phyloP scores from a whole-genome alignment of 2,113 vertebrate species.

The Ochotona curzoniae region DNA sequence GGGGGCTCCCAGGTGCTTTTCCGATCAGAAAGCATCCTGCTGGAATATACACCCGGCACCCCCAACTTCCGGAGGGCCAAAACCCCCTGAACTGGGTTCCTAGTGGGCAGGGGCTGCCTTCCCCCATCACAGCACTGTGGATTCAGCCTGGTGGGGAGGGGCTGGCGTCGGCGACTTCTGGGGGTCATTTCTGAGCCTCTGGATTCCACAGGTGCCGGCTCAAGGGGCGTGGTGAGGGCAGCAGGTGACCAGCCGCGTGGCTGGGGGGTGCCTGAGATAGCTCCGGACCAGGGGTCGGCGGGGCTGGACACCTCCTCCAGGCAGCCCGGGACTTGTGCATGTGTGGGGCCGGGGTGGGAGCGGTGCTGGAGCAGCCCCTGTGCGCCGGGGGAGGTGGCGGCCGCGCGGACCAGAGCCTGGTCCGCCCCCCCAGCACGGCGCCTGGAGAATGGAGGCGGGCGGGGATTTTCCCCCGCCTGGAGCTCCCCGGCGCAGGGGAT shows the following conservation, averaged over 20 bases:
- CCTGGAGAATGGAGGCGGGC: neutral
- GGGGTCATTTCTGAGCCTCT: neutral
- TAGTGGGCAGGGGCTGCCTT: neutral
- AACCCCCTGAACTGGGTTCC: neutral
- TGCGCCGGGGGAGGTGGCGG: neutral
- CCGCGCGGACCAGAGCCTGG: no score
- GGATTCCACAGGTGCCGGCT: conserved; percentile 4
- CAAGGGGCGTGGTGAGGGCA: neutral
- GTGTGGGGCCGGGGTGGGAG: neutral
- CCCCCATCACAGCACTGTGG: neutral
- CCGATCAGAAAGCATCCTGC: neutral
- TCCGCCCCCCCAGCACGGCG: neutral
- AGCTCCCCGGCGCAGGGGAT: conserved; percentile 68
- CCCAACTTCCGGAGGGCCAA: neutral
- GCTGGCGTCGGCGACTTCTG: neutral
- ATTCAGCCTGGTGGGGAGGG: neutral
- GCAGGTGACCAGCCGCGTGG: neutral
- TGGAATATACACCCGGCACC: neutral
- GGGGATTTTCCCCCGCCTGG: conserved; percentile 72
- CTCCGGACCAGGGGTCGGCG: neutral
- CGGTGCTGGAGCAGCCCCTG: neutral
- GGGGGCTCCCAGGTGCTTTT: neutral
- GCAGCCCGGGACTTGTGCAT: neutral
- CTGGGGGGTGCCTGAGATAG: neutral
- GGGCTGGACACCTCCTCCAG: neutral